Evolutionary conservation across 2,113 vertebrate genomes (phyloP).

Genomic region (Tapirus terrestris): DNA sequence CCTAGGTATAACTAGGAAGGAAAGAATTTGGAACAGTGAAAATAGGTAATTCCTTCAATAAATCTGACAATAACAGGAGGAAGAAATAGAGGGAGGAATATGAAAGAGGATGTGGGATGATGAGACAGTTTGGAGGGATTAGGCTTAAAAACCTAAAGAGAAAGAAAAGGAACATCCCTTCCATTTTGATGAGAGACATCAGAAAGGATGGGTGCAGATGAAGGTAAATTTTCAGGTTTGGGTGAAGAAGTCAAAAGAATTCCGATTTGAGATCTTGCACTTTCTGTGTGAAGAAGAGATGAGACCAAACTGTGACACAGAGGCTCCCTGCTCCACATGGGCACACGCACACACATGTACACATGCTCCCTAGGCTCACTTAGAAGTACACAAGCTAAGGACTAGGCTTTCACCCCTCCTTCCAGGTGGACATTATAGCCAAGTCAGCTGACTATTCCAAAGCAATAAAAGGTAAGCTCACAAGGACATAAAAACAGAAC

Average conservation of each 20-base stretch:
- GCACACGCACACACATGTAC: not conserved
- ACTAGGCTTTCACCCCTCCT: not conserved
- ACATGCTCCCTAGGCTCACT: not conserved
- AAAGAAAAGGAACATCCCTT: not conserved
- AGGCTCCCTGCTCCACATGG: not conserved
- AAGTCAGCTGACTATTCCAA: not conserved
- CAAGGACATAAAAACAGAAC: not conserved
- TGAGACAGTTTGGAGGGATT: not conserved
- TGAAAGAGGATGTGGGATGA: not conserved
- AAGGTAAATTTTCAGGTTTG: not conserved
- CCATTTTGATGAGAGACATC: not conserved
- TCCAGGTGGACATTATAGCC: not conserved
- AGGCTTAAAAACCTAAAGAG: not conserved
- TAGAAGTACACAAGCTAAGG: not conserved
- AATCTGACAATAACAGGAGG: not conserved
- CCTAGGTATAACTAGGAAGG: not conserved
- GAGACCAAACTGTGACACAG: not conserved
- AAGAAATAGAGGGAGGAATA: not conserved
- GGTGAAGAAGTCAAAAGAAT: not conserved
- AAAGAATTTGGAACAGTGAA: not conserved
- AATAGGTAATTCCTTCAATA: not conserved
- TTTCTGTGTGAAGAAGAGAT: not conserved
- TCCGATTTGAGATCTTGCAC: not conserved
- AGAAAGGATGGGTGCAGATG: not conserved
- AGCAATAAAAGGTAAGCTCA: not conserved